Evolutionary conservation across 1,140 invertebrate genomes (phyloP), one percentile per base, ranked within the genome.

Genomic region (Drosophila sproati): DNA sequence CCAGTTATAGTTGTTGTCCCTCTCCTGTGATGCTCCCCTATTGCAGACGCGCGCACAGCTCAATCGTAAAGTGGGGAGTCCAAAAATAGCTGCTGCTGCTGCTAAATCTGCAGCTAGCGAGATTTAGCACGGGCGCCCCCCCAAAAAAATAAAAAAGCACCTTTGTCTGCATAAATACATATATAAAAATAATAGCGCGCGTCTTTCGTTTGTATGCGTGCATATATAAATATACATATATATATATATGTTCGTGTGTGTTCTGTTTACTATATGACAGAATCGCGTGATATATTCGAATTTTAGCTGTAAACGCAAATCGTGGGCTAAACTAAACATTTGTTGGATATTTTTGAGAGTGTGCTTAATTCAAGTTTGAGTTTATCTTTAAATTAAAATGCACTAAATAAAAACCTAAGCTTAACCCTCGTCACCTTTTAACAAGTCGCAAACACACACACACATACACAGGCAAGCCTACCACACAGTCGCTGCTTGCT

Each of bases 71-170:
- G 81, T 83, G 77, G 80, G 83, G 64, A 80, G 68, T 70, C 80
- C 78, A 75, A 77, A 83, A 83, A 83, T 83, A 83, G 81, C 68
- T 54, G 54, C 72, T 61, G 59, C 73, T 73, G 37, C 59, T 73
- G 59, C 71, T 78, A 81, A 77, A 78, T 77, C 60, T 68, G 47
- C 8, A 37, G 48, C 59, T 54, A 37, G 72, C 12, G 59, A 51
- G 50, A 32, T 69, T 41, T 70, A 50, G 51, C 71, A 50, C 69
- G 67, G 59, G 54, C 57, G 28, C 28, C 37, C 20, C 20, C 20
- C 20, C 20, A 20, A 20, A 20, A 20, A 20, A 20, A 1, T 1
- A 20, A 43, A 43, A 60, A 60, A 54, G 28, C 52, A 43, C 41
- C 7, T 29, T 47, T 41, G 39, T 34, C 3, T 34, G 34, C 47